Base-by-base conservation (phyloP, 1,140 invertebrate genomes). In the Kradibia gibbosae region DNA sequence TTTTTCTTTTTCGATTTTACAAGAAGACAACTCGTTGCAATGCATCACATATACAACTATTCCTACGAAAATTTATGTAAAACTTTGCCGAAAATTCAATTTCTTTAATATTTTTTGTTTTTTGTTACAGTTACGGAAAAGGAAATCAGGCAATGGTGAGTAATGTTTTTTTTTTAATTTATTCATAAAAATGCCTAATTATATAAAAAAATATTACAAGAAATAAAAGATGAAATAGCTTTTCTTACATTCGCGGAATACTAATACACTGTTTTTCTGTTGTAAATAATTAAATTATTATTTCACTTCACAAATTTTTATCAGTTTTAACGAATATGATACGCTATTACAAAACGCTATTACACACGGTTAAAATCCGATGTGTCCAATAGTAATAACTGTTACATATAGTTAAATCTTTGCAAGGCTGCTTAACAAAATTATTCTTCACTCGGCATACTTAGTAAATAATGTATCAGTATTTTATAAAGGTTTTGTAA, bases 91-190 rank as follows among this genome's bases (percentile, higher is more conserved):
- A 39, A 10, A 67, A 10, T 10, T 31, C n/a, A 7, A 25, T 78
- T 83, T 85, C 53, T 73, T 73, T 45, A 36, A 20, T 73, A 36
- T 87, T 76, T 67, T 87, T 85, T 87, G 89, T 92, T n/a, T n/a
- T 91, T 89, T 93, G 92, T 95, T 94, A 83, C 94, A 96, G 95
- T 96, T 92, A 96, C 95, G 80, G 95, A 96, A 90, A 96, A 96
- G 91, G 95, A 96, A 90, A 96, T 96, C 87, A 93, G 95, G 87
- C 95, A 96, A 91, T 96, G 95, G 95, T 96, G 91, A 94, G 95
- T 94, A 83, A 50, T 34, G 0, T 7, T 62, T 62, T 62, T 62
- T 62, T 62, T 34, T 28, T 7, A 60, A 13, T 28, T 60, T 60
- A 60, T 60, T 60, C 25, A 60, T 60, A 60, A 0, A 31, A 60